Base-by-base conservation (phyloP, 2,113 vertebrate genomes). In the Phasianus colchicus region DNA sequence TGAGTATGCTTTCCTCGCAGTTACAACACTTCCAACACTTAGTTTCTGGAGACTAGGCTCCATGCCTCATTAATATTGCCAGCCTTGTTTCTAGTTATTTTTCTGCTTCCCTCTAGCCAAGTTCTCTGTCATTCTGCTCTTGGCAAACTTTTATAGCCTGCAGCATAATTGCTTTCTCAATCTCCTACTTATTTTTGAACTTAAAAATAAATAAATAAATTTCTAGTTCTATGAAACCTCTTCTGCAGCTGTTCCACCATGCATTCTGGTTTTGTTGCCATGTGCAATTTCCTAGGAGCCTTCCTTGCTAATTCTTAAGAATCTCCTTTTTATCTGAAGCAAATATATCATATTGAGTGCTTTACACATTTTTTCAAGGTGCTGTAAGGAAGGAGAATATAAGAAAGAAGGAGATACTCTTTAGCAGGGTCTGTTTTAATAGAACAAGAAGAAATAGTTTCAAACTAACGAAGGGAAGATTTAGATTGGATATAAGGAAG, bases 41-140 rank as follows among this genome's bases (percentile, higher is more conserved):
- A n/a, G 24, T 87, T 82, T 67, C 60, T 47, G 77, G 34, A 48
- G 13, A 22, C 29, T 67, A 50, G 42, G 63, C 92, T 64, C 57
- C 43, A 42, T 1, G 3, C 55, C 22, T 86, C 38, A 45, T 81
- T 81, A 76, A 91, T 85, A 81, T 91, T 52, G 45, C 92, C 92
- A 82, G 66, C 55, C 86, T 96, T 92, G 69, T 94, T 96, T 96
- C 97, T 76, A 27, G 42, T 69, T 89, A 69, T 83, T 95, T 90
- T 65, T 82, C 81, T 67, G 21, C 38, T 94, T 17, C 34, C 50
- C 38, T 93, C 20, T 29, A 84, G 65, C 72, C 77, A 74, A 93
- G 55, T 43, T 74, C 32, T 69, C 63, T 91, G 67, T 70, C 50
- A 24, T 93, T 88, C 76, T 83, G 47, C 83, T 93, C 36, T 60